A percentile compares a stretch with the other conserved stretches of the same genome.
phyloP scores from a whole-genome alignment of 2,797 vertebrate genomes.

The Acipenser oxyrinchus region DNA sequence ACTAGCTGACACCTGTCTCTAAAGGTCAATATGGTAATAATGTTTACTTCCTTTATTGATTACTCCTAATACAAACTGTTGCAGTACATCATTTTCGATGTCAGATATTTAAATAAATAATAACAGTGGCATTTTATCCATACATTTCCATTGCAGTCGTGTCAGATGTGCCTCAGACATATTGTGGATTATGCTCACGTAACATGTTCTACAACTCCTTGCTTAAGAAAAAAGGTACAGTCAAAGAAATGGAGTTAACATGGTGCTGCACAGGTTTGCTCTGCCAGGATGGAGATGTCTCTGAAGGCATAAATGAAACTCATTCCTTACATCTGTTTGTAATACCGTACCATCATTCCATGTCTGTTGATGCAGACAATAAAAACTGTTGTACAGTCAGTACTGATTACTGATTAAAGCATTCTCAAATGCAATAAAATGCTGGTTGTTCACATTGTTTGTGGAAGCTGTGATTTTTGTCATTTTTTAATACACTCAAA shows the following conservation, averaged over 20 bases:
- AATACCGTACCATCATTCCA: constrained; percentile 75
- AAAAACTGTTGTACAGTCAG: constrained; percentile 86
- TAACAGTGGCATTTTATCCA: no score
- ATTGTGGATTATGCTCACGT: constrained; percentile 12
- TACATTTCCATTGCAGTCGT: constrained; percentile 9
- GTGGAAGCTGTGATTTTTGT: constrained; percentile 53
- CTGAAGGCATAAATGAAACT: constrained; percentile 73
- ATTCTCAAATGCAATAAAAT: constrained; percentile 98
- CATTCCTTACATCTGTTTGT: constrained; percentile 86
- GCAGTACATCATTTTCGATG: no score
- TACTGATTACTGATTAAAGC: constrained; percentile 83
- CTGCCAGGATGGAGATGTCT: constrained; percentile 60
- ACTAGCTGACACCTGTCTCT: background rate
- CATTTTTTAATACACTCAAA: no score
- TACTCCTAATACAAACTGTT: no score
- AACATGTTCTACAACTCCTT: constrained; percentile 28
- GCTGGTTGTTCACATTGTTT: constrained; percentile 83
- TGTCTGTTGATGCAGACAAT: constrained; percentile 85
- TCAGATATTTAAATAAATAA: no score
- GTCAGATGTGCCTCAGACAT: constrained; percentile 32
- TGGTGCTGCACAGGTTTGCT: constrained; percentile 68
- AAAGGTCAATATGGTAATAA: no score
- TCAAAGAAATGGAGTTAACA: constrained; percentile 54
- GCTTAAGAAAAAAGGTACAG: constrained; percentile 53
- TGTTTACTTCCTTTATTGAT: no score